Base-by-base conservation (phyloP, 2,113 vertebrate species). In the Callithrix jacchus region DNA sequence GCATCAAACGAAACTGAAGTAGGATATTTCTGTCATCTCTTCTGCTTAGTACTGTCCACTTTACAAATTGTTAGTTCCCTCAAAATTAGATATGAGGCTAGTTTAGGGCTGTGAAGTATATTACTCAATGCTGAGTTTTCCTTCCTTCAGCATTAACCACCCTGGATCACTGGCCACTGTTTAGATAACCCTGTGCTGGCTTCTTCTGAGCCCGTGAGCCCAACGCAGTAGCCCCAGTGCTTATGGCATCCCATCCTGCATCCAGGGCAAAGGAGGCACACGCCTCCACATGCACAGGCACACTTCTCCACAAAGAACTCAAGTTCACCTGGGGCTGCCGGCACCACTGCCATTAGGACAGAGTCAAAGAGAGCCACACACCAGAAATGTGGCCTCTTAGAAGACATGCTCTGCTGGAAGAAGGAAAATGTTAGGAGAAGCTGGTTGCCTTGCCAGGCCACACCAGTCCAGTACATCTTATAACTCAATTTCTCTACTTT, bases 51-150 rank as follows among this genome's bases (percentile, higher is more conserved):
- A 8, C 18, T 47, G 8, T 6, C 21, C 37, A 47, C 79, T 30
- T 40, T 35, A 54, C 12, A 71, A 49, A 56, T 35, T 27, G 42
- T 45, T 30, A 8, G 20, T 23, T 1, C 45, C 64, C 47, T 68
- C 76, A 35, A 40, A 20, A 30, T 37, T 1, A 1, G 16, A 14
- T 6, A 9, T 1, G 4, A 5, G 21, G 45, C 87, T 21, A n/a
- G 10, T 7, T 32, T 68, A 30, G 21, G 23, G 20, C 0, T 21
- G 30, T 37, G 2, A 2, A 21, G 8, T 25, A 5, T 23, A 18
- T 32, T n/a, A n/a, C n/a, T 25, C 56, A 61, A 25, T 1, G 0
- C 37, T 3, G 0, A 9, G 2, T 6, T n/a, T 4, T 37, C 9
- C 58, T 16, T 1, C 40, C 47, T 21, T 86, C 23, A 21, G 35